phyloP scores from a whole-genome alignment of 2,888 invertebrate species.

The Seira sanloemensis region DNA sequence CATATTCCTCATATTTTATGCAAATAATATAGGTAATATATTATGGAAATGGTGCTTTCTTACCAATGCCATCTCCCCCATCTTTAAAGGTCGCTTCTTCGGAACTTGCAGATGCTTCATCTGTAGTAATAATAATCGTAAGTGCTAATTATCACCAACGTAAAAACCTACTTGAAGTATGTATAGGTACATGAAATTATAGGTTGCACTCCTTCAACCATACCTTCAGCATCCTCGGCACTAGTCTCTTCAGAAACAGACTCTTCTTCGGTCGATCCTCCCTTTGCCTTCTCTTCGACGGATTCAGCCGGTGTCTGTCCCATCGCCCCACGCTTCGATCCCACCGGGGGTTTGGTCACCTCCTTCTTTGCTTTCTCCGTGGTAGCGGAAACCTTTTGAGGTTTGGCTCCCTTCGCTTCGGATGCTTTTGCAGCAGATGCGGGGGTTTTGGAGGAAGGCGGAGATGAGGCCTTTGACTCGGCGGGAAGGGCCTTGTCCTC shows the following conservation, averaged over 20 bases:
- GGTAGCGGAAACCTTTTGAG: not conserved
- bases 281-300: not conserved
- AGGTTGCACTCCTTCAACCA: constrained; percentile 11
- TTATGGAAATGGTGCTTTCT: not conserved
- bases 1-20: not conserved
- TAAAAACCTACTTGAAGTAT: too few species aligned
- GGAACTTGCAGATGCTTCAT: constrained; percentile 7
- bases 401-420: not conserved
- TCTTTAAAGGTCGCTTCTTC: constrained; percentile 6
- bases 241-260: not conserved
- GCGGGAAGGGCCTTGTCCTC: not conserved
- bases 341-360: not conserved
- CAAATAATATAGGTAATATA: not conserved
- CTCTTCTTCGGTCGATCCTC: not conserved
- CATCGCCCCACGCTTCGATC: not conserved
- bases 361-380: not conserved
- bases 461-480: too few species aligned
- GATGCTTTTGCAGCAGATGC: not conserved
- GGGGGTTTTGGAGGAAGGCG: not conserved
- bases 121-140: not conserved
- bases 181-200: too few species aligned
- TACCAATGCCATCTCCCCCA: constrained; percentile 36
- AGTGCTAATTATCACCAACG: not conserved
- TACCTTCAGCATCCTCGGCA: constrained; percentile 6
- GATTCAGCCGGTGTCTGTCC: not conserved